Evolutionary conservation across 2,888 invertebrate species (phyloP).

Genomic region (Onthophagus sagittarius): DNA sequence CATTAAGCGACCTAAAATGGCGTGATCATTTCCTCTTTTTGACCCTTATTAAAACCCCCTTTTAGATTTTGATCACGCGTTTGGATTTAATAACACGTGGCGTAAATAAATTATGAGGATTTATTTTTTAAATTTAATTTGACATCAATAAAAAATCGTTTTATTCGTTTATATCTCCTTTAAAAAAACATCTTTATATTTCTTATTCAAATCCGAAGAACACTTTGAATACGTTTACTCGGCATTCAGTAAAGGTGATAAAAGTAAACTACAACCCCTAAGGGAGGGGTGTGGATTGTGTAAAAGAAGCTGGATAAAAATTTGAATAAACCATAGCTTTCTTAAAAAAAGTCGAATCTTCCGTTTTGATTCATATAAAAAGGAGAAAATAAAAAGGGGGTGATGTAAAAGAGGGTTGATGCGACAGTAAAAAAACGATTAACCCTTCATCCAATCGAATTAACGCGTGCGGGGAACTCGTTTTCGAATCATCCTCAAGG

Average conservation of each 20-base stretch:
- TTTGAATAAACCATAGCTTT: conserved; percentile 2
- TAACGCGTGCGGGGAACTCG: conserved; percentile 21
- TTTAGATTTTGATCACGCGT: not conserved
- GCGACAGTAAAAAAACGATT: conserved; percentile 28
- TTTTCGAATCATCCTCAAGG: not conserved
- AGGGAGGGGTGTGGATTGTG: not conserved
- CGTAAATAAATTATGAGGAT: not conserved
- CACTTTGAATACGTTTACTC: not conserved
- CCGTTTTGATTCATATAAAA: conserved; percentile 12
- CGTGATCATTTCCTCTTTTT: not conserved
- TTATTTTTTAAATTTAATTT: too few relatives aligned
- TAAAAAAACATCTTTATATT: not conserved
- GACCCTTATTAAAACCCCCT: not conserved
- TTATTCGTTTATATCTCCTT: not conserved
- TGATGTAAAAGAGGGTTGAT: conserved; percentile 30
- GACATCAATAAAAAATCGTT: too few relatives aligned
- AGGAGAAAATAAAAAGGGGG: conserved; percentile 20
- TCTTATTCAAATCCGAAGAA: not conserved
- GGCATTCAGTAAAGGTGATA: not conserved
- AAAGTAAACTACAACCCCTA: not conserved
- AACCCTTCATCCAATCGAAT: conserved; percentile 29
- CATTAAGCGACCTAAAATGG: conserved; percentile 3
- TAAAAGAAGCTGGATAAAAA: not conserved
- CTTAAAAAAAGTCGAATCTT: not conserved
- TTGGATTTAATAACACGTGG: not conserved